These are phyloP conservation scores for Sardinella longiceps DNA, from an alignment of 2,797 vertebrate genomes.

Conservation along the genomic window DNA sequence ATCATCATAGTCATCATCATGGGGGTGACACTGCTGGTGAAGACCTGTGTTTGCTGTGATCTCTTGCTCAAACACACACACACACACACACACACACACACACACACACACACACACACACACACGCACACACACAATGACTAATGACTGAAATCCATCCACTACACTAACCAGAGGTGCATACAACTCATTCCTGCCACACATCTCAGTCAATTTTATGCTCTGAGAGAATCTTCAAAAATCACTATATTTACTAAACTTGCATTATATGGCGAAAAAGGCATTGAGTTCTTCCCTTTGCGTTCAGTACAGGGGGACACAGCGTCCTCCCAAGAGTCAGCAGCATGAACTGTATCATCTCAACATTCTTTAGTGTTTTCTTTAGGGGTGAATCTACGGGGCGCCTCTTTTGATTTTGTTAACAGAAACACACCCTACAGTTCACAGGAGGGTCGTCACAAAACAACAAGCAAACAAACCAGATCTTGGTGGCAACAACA, in stretches of 20 bases:
- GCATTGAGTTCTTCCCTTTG: constrained; percentile 44
- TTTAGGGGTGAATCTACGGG: not conserved
- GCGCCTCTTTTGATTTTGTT: not conserved
- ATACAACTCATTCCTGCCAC: constrained; percentile 34
- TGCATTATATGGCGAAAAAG: constrained; percentile 46
- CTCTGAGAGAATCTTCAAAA: not conserved
- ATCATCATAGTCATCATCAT: not conserved
- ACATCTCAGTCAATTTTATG: not conserved
- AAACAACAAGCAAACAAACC: not conserved
- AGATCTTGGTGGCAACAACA: not conserved
- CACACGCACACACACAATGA: constrained; percentile 31
- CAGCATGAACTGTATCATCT: constrained; percentile 53
- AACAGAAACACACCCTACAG: constrained; percentile 18
- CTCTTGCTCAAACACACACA: constrained; percentile 21
- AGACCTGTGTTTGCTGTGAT: constrained; percentile 41
- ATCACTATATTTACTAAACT: constrained; percentile 18
- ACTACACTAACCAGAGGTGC: constrained; percentile 40
- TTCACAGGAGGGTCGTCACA: constrained; percentile 19
- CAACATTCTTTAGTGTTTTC: constrained; percentile 48
- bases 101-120: constrained; percentile 24
- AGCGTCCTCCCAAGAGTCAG: constrained; percentile 54
- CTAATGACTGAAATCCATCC: constrained; percentile 24
- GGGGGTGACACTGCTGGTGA: constrained; percentile 34
- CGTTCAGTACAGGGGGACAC: constrained; percentile 46
- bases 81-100: constrained; percentile 23